Evolutionary conservation across 2,888 invertebrate genomes (phyloP).

Genomic region (Papilio elwesi): DNA sequence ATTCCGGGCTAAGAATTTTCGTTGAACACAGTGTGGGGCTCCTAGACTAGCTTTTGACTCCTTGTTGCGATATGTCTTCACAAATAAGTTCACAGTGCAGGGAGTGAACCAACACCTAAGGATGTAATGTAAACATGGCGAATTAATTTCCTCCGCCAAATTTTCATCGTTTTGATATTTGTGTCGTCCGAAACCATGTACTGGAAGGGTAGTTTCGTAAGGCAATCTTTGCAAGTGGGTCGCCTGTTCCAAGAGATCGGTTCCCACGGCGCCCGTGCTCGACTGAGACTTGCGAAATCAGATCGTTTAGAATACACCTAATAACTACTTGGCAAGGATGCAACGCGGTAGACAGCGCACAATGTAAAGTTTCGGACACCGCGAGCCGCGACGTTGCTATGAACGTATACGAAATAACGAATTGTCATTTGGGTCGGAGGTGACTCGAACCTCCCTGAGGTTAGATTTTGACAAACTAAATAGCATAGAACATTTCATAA

Average conservation of each 20-base stretch:
- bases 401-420: background rate
- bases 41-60: no score
- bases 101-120: no score
- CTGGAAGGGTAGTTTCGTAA: conserved; percentile 11
- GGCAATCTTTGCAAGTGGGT: conserved; percentile 1
- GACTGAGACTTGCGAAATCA: conserved; percentile 17
- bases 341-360: background rate
- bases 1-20: no score
- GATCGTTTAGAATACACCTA: conserved; percentile 29
- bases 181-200: background rate
- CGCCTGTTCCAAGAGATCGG: conserved; percentile 7
- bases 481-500: no score
- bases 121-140: no score
- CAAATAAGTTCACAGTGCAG: no score
- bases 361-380: background rate
- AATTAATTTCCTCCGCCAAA: no score
- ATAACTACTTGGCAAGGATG: conserved; percentile 28
- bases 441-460: no score
- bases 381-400: background rate
- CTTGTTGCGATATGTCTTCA: no score
- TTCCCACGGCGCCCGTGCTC: conserved; percentile 18
- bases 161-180: background rate
- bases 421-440: no score
- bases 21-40: no score
- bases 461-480: no score